These are phyloP conservation scores for Siniperca knerii DNA, from an alignment of 2,113 vertebrate genomes.

Conservation along the genomic window DNA sequence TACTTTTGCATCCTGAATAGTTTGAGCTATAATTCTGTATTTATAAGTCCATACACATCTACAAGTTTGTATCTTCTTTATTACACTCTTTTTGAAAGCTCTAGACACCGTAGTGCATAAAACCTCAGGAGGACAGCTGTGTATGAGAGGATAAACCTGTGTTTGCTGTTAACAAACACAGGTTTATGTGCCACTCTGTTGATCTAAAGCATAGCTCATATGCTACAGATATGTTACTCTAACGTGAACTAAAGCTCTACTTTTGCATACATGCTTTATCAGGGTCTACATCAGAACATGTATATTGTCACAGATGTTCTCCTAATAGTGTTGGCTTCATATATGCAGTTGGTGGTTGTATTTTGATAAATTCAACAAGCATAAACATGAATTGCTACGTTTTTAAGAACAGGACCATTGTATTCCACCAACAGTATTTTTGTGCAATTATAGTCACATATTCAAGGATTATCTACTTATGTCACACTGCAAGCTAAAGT, in stretches of 20 bases:
- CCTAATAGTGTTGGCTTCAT: not conserved
- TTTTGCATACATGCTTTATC: not conserved
- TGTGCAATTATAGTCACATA: not conserved
- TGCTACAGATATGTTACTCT: not conserved
- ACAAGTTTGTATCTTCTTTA: not conserved
- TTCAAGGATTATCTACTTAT: not conserved
- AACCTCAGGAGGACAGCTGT: not conserved
- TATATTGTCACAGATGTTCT: not conserved
- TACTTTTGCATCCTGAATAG: not conserved
- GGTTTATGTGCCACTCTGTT: not conserved
- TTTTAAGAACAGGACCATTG: not conserved
- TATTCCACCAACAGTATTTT: not conserved
- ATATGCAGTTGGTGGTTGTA: not conserved
- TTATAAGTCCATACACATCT: not conserved
- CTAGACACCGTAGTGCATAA: not conserved
- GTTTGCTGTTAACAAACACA: not conserved
- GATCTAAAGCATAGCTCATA: not conserved
- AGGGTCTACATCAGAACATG: not conserved
- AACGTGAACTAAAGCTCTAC: not conserved
- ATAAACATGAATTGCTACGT: not conserved
- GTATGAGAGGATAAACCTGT: not conserved
- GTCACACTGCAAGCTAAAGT: not conserved
- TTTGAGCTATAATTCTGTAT: not conserved
- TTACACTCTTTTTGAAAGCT: not conserved
- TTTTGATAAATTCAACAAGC: not conserved